Conservation (phyloP, 2,888 invertebrate genomes). For the Nasonia oneida region DNA sequence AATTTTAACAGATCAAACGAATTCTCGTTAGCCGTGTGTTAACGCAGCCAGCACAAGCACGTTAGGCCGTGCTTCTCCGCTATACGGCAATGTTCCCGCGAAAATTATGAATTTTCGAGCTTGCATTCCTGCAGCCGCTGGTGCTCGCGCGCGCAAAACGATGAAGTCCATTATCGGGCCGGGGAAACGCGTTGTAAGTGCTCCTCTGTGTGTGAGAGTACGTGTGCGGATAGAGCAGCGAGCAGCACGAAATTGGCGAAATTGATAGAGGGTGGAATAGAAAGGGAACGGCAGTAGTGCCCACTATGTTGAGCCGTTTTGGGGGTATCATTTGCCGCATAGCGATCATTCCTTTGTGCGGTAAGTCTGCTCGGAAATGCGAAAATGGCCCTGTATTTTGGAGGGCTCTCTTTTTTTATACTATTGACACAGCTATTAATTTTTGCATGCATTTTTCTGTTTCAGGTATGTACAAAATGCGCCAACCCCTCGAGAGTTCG, state of each 20-base stretch:
- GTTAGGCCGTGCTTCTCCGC: background rate
- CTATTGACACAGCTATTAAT: background rate
- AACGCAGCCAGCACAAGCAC: background rate
- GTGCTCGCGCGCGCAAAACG: background rate
- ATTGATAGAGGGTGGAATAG: background rate
- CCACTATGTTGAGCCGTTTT: conserved; percentile 3
- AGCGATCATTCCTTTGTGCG: background rate
- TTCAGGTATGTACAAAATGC: background rate
- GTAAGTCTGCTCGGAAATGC: background rate
- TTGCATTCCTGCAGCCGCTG: background rate
- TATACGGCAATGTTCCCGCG: background rate
- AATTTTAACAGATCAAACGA: conserved; percentile 24
- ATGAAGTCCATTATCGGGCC: conserved; percentile 1
- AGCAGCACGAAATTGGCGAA: background rate
- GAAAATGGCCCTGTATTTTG: background rate
- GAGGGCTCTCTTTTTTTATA: background rate
- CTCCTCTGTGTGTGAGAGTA: background rate
- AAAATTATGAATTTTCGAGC: conserved; percentile 11
- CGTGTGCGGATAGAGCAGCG: no score
- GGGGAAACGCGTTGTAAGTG: background rate
- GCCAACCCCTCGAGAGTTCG: background rate
- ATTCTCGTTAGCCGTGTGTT: conserved; percentile 23
- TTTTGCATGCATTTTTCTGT: background rate
- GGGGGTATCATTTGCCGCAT: background rate
- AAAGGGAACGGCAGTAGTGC: background rate